These are phyloP conservation scores for Callionymus lyra DNA, from an alignment of 2,113 vertebrate genomes.

Conservation along the genomic window DNA sequence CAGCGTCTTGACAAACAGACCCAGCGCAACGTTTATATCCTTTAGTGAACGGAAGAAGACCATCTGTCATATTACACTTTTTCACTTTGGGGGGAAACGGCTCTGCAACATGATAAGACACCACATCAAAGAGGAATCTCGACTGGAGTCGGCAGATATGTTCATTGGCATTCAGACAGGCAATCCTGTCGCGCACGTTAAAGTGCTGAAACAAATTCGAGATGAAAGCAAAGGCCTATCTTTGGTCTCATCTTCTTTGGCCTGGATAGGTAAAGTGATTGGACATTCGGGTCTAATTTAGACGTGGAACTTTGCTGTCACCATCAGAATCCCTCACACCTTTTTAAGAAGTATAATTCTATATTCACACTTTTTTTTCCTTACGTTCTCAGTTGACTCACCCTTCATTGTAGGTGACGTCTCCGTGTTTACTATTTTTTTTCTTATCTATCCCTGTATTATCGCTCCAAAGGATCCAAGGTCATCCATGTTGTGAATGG, in stretches of 20 bases:
- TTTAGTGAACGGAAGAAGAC: slow-evolving; percentile 12
- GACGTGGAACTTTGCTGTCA: slow-evolving; percentile 16
- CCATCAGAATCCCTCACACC: slow-evolving; percentile 8
- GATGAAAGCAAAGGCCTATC: slow-evolving; percentile 41
- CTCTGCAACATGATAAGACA: slow-evolving; percentile 32
- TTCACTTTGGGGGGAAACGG: slow-evolving; percentile 19
- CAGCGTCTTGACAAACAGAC: not conserved
- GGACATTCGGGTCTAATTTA: slow-evolving; percentile 34
- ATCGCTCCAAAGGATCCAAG: too few relatives aligned
- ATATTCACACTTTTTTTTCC: too few relatives aligned
- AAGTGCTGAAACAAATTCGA: slow-evolving; percentile 41
- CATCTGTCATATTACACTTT: slow-evolving; percentile 39
- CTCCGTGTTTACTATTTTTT: too few relatives aligned
- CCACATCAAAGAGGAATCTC: slow-evolving; percentile 32
- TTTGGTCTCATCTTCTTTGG: slow-evolving; percentile 42
- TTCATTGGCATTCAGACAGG: slow-evolving; percentile 32
- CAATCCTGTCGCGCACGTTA: slow-evolving; percentile 30
- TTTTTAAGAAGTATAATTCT: slow-evolving; percentile 1
- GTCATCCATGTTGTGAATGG: too few relatives aligned
- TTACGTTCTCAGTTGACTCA: too few relatives aligned
- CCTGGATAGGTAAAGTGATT: slow-evolving; percentile 28
- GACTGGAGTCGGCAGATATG: slow-evolving; percentile 26
- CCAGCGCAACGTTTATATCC: slow-evolving; percentile 19
- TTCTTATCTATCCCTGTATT: too few relatives aligned
- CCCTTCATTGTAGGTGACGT: too few relatives aligned